These are phyloP conservation scores for Lasioglossum oenotherae DNA, from an alignment of 2,888 invertebrate species.

Conservation along the genomic window DNA sequence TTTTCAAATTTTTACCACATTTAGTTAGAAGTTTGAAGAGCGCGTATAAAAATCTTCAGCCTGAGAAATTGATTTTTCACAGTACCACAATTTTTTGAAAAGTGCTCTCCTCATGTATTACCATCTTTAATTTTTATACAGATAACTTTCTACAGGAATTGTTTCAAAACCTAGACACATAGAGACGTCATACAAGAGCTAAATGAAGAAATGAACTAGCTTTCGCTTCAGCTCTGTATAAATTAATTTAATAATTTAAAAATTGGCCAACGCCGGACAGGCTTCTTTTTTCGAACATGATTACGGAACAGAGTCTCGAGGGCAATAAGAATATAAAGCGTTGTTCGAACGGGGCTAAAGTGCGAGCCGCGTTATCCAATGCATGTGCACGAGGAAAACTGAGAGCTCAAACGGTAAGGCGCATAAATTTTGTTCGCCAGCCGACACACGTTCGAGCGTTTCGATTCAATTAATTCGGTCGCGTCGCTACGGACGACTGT, in stretches of 20 bases:
- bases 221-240: too few relatives aligned
- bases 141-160: too few relatives aligned
- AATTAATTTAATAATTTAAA: too few relatives aligned
- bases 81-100: neutral
- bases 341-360: slow-evolving; percentile 1
- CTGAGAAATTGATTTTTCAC: neutral
- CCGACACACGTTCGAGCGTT: slow-evolving; percentile 4
- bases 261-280: neutral
- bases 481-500: slow-evolving; percentile 45
- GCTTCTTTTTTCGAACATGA: neutral
- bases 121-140: too few relatives aligned
- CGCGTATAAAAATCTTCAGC: neutral
- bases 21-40: neutral
- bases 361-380: neutral
- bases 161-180: too few relatives aligned
- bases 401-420: slow-evolving; percentile 1
- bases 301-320: neutral
- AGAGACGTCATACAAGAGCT: too few relatives aligned
- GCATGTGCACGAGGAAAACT: slow-evolving; percentile 11
- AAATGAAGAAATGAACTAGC: too few relatives aligned
- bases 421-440: slow-evolving; percentile 9
- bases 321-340: neutral
- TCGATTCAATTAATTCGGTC: slow-evolving; percentile 59
- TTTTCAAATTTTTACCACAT: neutral
- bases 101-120: neutral